phyloP scores from a whole-genome alignment of 2,113 vertebrate genomes.

The Phodopus roborovskii region DNA sequence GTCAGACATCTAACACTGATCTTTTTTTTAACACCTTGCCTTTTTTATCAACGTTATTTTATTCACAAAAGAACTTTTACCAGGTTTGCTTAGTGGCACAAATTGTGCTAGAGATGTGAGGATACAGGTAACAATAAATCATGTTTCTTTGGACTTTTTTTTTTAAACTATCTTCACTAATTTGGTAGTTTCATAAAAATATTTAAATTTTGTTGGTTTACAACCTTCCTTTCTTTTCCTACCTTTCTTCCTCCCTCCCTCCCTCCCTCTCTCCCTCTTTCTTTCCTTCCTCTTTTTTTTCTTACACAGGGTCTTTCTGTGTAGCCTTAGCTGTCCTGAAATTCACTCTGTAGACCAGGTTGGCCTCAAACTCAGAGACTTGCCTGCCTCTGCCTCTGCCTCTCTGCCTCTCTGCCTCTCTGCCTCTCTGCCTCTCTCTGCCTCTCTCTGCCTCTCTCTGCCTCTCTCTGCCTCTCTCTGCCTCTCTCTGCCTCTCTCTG shows the following conservation, averaged over 20 bases:
- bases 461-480: no score
- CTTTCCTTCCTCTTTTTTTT: not conserved
- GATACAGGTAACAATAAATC: not conserved
- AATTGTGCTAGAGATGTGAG: not conserved
- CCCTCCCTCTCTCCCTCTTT: not conserved
- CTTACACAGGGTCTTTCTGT: not conserved
- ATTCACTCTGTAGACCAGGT: not conserved
- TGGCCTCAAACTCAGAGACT: not conserved
- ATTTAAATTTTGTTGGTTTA: not conserved
- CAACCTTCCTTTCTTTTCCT: not conserved
- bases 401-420: not conserved
- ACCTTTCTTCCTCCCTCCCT: no score
- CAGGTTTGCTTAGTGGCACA: not conserved
- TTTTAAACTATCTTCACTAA: not conserved
- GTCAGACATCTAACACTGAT: not conserved
- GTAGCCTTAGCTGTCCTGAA: not conserved
- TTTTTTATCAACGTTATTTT: constrained; percentile 39
- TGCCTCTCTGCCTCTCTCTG: no score
- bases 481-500: no score
- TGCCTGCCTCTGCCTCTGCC: not conserved
- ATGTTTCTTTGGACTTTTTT: not conserved
- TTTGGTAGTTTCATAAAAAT: not conserved
- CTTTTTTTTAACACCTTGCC: constrained; percentile 34
- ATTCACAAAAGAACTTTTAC: not conserved
- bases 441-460: no score